These are phyloP conservation scores for Eciton burchellii DNA, from an alignment of 1,140 invertebrate species.

Conservation along the genomic window DNA sequence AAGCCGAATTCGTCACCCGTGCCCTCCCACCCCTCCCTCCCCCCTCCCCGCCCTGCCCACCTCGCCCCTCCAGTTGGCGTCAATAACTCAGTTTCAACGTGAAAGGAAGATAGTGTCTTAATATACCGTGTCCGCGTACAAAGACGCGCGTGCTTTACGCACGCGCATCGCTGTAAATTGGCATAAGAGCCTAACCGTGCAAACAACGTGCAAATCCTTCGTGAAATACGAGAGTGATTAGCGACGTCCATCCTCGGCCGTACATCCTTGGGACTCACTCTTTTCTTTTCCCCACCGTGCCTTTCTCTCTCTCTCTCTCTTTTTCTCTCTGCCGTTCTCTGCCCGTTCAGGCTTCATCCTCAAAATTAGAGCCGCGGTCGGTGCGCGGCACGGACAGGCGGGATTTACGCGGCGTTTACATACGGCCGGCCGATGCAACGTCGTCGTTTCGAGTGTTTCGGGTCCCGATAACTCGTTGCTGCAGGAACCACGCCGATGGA, in stretches of 20 bases:
- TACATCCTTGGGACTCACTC: constrained; percentile 58
- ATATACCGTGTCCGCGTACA: constrained; percentile 38
- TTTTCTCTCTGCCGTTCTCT: no score
- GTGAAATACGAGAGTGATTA: constrained; percentile 70
- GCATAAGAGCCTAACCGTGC: constrained; percentile 69
- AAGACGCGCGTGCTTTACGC: constrained; percentile 61
- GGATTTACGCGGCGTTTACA: constrained; percentile 72
- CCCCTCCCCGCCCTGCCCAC: no score
- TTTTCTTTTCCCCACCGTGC: no score
- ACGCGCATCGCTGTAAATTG: constrained; percentile 65
- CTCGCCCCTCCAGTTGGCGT: not conserved
- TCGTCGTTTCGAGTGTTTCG: constrained; percentile 60
- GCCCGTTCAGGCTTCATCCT: constrained; percentile 61
- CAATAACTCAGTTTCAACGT: constrained; percentile 21
- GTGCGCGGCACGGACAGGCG: constrained; percentile 30
- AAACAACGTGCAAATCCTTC: constrained; percentile 67
- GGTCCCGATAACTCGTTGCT: constrained; percentile 71
- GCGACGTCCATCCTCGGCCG: constrained; percentile 59
- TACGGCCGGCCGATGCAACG: constrained; percentile 39
- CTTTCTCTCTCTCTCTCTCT: no score
- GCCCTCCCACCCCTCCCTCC: no score
- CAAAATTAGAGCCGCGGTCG: constrained; percentile 68
- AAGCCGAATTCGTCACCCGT: not conserved
- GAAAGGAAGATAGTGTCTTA: not conserved
- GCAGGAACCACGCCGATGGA: constrained; percentile 65